phyloP scores from a whole-genome alignment of 2,113 vertebrate genomes.

The Daboia siamensis region DNA sequence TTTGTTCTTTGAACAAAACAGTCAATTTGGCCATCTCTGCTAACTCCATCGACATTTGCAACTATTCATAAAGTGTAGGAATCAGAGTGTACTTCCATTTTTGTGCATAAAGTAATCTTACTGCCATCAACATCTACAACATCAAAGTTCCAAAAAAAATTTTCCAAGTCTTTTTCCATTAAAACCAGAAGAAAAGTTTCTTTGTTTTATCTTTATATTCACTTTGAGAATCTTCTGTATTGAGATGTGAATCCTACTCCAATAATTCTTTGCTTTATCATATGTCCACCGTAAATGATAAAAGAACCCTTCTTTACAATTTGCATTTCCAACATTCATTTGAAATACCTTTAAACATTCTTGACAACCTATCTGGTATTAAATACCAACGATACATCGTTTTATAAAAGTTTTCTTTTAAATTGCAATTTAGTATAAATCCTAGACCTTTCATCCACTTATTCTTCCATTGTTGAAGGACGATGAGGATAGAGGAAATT shows the following conservation, averaged over 20 bases:
- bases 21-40: not conserved
- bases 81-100: not conserved
- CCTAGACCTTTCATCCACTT: not conserved
- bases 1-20: not conserved
- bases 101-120: not conserved
- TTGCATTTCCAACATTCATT: not conserved
- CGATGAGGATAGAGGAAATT: not conserved
- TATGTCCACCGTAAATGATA: not conserved
- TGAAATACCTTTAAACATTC: not conserved
- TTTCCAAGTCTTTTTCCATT: not conserved
- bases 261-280: too few species aligned
- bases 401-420: not conserved
- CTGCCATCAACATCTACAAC: not conserved
- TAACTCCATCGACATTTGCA: not conserved
- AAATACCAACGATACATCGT: not conserved
- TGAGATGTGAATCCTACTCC: too few species aligned
- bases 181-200: not conserved
- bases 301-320: not conserved
- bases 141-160: not conserved
- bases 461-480: not conserved
- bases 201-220: not conserved
- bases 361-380: not conserved
- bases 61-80: not conserved
- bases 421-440: not conserved
- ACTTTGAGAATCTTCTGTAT: not conserved